Conservation (phyloP, 2,888 invertebrate species). For the Euproctis similis region DNA sequence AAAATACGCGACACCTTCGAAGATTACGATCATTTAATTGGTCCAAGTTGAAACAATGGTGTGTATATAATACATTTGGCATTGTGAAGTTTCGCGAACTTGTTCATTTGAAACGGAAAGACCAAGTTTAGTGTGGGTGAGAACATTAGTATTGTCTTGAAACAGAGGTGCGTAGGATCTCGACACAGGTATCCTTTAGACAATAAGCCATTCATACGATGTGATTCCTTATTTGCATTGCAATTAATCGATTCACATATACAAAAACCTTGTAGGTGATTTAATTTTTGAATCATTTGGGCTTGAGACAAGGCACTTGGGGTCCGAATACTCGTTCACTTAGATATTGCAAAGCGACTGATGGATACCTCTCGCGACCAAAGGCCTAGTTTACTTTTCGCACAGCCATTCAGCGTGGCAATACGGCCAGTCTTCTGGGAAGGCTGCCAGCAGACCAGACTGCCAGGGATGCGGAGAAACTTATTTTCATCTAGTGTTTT, state of each 20-base stretch:
- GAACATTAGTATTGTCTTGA: conserved; percentile 28
- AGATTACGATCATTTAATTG: conserved; percentile 28
- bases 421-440: too few species aligned
- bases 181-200: conserved; percentile 18
- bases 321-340: too few species aligned
- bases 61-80: conserved; percentile 23
- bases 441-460: too few species aligned
- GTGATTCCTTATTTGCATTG: conserved; percentile 29
- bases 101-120: conserved; percentile 18
- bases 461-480: too few species aligned
- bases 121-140: conserved; percentile 27
- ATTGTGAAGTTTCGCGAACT: conserved; percentile 23
- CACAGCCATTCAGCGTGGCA: too few species aligned
- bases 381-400: too few species aligned
- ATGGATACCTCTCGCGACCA: too few species aligned
- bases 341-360: too few species aligned
- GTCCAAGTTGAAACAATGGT: conserved; percentile 24
- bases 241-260: conserved; percentile 22
- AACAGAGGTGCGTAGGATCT: conserved; percentile 20
- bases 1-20: conserved; percentile 12
- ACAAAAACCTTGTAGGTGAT: too few species aligned
- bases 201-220: conserved; percentile 27
- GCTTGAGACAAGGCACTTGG: too few species aligned
- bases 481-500: too few species aligned
- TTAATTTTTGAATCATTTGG: too few species aligned